phyloP scores from a whole-genome alignment of 2,113 vertebrate genomes.

The Plectropomus leopardus region DNA sequence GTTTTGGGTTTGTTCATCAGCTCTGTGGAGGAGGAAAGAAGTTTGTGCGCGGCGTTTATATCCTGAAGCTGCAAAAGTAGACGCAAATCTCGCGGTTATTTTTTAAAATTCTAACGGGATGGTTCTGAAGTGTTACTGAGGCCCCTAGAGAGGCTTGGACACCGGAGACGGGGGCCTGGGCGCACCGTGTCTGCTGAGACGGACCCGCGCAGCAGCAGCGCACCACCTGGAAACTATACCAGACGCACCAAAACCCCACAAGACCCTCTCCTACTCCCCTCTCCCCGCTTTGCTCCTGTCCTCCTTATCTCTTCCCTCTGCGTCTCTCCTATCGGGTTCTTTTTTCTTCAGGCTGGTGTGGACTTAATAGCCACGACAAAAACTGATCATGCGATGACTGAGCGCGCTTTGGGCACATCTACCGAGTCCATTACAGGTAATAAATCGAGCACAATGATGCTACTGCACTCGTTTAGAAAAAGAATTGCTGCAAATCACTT shows the following conservation, averaged over 20 bases:
- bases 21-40: conserved; percentile 52
- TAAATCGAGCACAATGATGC: conserved; percentile 29
- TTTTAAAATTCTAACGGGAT: not conserved
- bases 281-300: not conserved
- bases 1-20: conserved; percentile 11
- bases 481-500: not conserved
- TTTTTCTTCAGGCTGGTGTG: conserved; percentile 57
- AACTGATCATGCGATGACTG: conserved; percentile 87
- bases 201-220: conserved; percentile 63
- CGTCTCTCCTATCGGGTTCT: conserved; percentile 12
- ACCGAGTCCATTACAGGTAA: conserved; percentile 85
- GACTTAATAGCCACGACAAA: conserved; percentile 72
- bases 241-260: conserved; percentile 57
- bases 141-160: conserved; percentile 52
- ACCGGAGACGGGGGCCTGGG: conserved; percentile 47
- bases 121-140: conserved; percentile 53
- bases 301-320: conserved; percentile 26
- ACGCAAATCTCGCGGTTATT: not conserved
- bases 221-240: conserved; percentile 80
- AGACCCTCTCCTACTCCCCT: conserved; percentile 8
- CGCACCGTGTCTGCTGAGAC: conserved; percentile 67
- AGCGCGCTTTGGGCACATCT: conserved; percentile 79
- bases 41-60: conserved; percentile 47
- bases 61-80: conserved; percentile 31
- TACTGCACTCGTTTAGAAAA: not conserved